Percentiles rank a stretch among this genome's conserved stretches.
Evolutionary conservation across 2,888 invertebrate genomes (phyloP).

Genomic region (Meiosimyza decipiens): DNA sequence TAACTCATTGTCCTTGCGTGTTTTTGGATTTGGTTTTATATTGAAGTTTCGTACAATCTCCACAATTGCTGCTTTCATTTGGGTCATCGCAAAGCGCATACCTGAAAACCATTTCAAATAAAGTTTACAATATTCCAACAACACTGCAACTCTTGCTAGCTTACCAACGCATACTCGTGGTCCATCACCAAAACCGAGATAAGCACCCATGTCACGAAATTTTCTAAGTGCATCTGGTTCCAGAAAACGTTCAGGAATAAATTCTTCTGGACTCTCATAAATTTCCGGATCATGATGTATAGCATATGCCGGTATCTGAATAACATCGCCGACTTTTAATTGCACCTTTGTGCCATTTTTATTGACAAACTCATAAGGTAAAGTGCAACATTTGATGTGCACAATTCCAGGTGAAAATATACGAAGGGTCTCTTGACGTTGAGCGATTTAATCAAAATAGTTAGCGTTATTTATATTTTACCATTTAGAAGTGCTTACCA

Average conservation of each 20-base stretch:
- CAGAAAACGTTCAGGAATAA: slow-evolving; percentile 55
- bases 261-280: slow-evolving; percentile 53
- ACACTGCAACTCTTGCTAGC: not conserved
- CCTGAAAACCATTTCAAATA: slow-evolving; percentile 47
- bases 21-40: slow-evolving; percentile 58
- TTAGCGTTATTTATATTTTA: not conserved
- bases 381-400: slow-evolving; percentile 55
- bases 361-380: slow-evolving; percentile 51
- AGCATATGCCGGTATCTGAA: slow-evolving; percentile 53
- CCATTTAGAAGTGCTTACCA: slow-evolving; percentile 47
- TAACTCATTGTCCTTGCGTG: slow-evolving; percentile 56
- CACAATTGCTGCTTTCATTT: slow-evolving; percentile 61
- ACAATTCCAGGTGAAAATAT: slow-evolving; percentile 54
- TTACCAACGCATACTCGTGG: slow-evolving; percentile 43
- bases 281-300: slow-evolving; percentile 56
- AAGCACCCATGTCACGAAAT: slow-evolving; percentile 42
- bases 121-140: not conserved
- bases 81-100: slow-evolving; percentile 61
- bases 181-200: slow-evolving; percentile 42
- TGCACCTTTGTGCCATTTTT: slow-evolving; percentile 52
- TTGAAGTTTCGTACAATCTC: slow-evolving; percentile 60
- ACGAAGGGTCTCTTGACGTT: slow-evolving; percentile 43
- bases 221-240: slow-evolving; percentile 49
- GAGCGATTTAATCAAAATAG: not conserved
- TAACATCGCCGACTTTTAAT: slow-evolving; percentile 50